Conservation (phyloP, 2,113 vertebrate genomes). For the Thunnus thynnus region DNA sequence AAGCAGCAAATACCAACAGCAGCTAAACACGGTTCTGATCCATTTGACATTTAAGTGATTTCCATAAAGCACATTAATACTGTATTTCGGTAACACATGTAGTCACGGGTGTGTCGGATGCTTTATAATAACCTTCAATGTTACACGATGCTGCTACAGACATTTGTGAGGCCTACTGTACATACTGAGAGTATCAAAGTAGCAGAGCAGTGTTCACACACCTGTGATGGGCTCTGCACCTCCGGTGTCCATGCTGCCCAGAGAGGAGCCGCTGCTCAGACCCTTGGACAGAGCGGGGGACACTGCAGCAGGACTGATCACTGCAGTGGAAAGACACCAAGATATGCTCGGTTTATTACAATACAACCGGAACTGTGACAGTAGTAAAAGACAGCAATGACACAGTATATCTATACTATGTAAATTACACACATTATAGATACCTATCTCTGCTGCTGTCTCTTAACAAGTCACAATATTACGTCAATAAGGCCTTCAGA, state of each 20-base stretch:
- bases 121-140: neutral
- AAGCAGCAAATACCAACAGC: too few species aligned
- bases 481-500: too few species aligned
- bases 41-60: too few species aligned
- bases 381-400: too few species aligned
- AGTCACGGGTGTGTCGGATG: too few species aligned
- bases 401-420: too few species aligned
- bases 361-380: neutral
- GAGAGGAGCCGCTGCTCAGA: conserved; percentile 86
- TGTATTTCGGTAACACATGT: too few species aligned
- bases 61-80: too few species aligned
- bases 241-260: conserved; percentile 83
- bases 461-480: too few species aligned
- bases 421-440: too few species aligned
- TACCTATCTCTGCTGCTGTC: too few species aligned
- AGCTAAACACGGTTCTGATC: too few species aligned
- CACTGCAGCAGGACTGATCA: conserved; percentile 87
- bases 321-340: conserved; percentile 46
- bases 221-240: conserved; percentile 90
- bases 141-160: neutral
- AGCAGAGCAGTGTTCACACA: conserved; percentile 62
- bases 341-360: neutral
- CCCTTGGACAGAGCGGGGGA: conserved; percentile 91
- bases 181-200: neutral
- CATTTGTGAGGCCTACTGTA: neutral